These are phyloP conservation scores for Syritta pipiens DNA, from an alignment of 2,888 invertebrate species.

Conservation along the genomic window DNA sequence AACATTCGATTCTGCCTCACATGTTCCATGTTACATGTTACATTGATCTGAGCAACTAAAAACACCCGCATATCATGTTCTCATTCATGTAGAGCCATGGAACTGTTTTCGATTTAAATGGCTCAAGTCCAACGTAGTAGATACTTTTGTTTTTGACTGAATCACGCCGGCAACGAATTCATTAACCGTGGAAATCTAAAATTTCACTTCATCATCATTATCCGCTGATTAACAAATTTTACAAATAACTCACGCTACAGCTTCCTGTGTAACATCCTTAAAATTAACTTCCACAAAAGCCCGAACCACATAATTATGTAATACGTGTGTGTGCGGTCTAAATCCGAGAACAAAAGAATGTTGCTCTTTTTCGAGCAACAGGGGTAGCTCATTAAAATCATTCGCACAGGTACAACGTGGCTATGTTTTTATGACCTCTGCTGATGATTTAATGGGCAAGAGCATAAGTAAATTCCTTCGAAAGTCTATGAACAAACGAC, in stretches of 20 bases:
- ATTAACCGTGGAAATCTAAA: neutral
- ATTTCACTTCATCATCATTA: constrained; percentile 10
- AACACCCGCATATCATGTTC: too few species aligned
- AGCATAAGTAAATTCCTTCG: constrained; percentile 15
- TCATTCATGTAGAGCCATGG: too few species aligned
- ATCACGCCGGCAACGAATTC: too few species aligned
- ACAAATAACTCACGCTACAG: neutral
- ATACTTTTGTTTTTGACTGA: too few species aligned
- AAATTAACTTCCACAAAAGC: too few species aligned
- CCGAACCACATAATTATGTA: too few species aligned
- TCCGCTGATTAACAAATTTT: neutral
- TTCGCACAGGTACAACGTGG: neutral
- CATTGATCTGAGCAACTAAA: too few species aligned
- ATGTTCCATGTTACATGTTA: too few species aligned
- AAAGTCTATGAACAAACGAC: neutral
- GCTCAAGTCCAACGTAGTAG: too few species aligned
- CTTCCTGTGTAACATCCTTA: neutral
- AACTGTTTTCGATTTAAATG: too few species aligned
- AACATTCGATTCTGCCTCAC: too few species aligned
- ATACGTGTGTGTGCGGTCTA: too few species aligned
- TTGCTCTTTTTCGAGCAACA: constrained; percentile 12
- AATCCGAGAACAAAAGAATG: constrained; percentile 25
- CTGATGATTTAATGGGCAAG: constrained; percentile 23
- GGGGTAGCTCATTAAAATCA: constrained; percentile 9
- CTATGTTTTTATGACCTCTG: neutral